Base-by-base conservation (phyloP, 2,113 vertebrate species). In the Neodon shergylaensis region DNA sequence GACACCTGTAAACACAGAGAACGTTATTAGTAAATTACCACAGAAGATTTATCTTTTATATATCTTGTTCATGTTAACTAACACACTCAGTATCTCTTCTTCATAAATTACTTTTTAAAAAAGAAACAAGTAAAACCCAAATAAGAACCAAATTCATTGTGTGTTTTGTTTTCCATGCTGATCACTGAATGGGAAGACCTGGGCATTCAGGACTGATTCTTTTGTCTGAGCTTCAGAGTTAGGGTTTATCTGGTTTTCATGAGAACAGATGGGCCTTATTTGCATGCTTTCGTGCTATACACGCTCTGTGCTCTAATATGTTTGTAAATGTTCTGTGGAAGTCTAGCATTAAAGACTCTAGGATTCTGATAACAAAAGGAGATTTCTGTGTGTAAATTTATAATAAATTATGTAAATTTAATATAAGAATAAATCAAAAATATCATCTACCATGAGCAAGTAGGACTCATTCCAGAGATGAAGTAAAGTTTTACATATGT, bases 31-130 rank as follows among this genome's bases (percentile, higher is more conserved):
- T 1, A 39, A 52, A 26, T 22, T 72, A 4, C 26, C 47, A 72
- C 7, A 19, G 7, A 54, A 28, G 5, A 5, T 4, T 10, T 65
- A 65, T 11, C 22, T 3, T n/a, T 6, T n/a, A 5, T 39, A 2
- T 14, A 4, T 39, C 17, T 33, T 5, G 3, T 1, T 44, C 16
- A 36, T 81, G 33, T 36, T 52, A 33, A n/a, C 17, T n/a, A 7
- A 10, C 17, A 36, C 8, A 54, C 8, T 1, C 63, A 65, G 0
- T 81, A 58, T n/a, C 33, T 58, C 36, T 33, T 44, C 63, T 26
- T 24, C 24, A 76, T 76, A 14, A 26, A 76, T 28, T 44, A 76
- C 39, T 42, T 26, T 76, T 49, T 47, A 49, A 33, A 33, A 78
- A 14, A 78, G 44, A 28, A 33, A 78, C 14, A 49, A 78, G 76